These are phyloP conservation scores for Mythimna albipuncta DNA, from an alignment of 2,888 invertebrate species.

Conservation along the genomic window DNA sequence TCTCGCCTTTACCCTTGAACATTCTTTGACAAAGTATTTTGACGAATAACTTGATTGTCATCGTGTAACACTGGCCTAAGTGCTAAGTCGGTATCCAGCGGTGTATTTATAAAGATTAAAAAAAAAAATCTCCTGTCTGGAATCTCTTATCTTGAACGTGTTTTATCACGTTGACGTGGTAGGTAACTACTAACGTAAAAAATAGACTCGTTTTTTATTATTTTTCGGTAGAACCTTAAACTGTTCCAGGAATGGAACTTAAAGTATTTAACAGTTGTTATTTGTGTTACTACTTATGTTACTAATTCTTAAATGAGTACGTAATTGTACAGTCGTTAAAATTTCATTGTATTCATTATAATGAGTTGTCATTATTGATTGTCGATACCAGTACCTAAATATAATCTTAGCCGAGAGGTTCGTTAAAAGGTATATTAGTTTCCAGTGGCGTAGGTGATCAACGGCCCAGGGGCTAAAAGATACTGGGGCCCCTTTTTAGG, in stretches of 20 bases:
- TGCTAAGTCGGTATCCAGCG: conserved; percentile 16
- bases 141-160: conserved; percentile 36
- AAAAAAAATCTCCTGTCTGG: conserved; percentile 25
- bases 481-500: too few relatives aligned
- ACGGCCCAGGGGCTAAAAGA: too few relatives aligned
- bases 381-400: too few relatives aligned
- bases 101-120: conserved; percentile 32
- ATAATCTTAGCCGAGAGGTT: too few relatives aligned
- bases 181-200: conserved; percentile 17
- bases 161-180: conserved; percentile 35
- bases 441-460: too few relatives aligned
- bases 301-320: background rate
- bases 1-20: conserved; percentile 22
- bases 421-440: too few relatives aligned
- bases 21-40: conserved; percentile 35
- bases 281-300: background rate
- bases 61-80: conserved; percentile 21
- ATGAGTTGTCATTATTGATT: too few relatives aligned
- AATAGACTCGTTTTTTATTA: background rate
- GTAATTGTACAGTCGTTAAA: too few relatives aligned
- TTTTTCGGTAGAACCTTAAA: conserved; percentile 22
- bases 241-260: conserved; percentile 20
- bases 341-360: too few relatives aligned
- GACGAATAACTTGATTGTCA: conserved; percentile 36
- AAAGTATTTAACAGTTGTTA: conserved; percentile 2